Conservation (phyloP, 2,797 vertebrate genomes). For the Garrulus glandarius region DNA sequence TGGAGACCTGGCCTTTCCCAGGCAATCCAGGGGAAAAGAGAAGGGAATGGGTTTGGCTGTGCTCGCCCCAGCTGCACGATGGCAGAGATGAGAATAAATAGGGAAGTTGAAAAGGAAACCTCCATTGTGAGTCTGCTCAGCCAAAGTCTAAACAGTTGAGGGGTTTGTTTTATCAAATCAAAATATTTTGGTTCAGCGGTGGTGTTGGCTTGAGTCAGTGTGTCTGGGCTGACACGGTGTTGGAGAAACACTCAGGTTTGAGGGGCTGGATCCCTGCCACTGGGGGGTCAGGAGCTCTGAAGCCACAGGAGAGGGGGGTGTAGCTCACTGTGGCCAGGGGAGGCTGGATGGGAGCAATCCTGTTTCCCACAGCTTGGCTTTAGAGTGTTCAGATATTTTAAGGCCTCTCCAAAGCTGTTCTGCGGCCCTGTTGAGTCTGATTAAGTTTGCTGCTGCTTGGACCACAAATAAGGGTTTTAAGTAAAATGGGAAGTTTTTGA, state of each 20-base stretch:
- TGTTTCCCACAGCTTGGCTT: not conserved
- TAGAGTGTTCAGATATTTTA: not conserved
- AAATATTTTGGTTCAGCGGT: conserved; percentile 15
- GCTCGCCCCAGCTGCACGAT: not conserved
- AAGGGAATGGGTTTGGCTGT: not conserved
- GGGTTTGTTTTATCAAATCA: conserved; percentile 50
- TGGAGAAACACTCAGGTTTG: not conserved
- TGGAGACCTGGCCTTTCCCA: not conserved
- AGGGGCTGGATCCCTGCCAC: not conserved
- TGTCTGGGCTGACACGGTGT: not conserved
- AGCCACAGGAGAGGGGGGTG: accelerated
- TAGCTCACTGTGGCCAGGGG: not conserved
- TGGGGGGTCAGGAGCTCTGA: not conserved
- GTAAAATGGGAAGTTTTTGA: not conserved
- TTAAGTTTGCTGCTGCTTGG: not conserved
- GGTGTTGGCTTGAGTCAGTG: not conserved
- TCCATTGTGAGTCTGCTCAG: not conserved
- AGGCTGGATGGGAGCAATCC: not conserved
- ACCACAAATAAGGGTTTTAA: not conserved
- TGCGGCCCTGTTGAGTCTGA: not conserved
- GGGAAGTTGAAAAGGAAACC: not conserved
- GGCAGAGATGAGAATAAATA: not conserved
- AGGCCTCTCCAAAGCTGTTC: not conserved
- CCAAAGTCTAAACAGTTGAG: conserved; percentile 21
- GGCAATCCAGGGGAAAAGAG: accelerated